Conservation (phyloP, 2,113 vertebrate genomes). For the Vombatus ursinus region DNA sequence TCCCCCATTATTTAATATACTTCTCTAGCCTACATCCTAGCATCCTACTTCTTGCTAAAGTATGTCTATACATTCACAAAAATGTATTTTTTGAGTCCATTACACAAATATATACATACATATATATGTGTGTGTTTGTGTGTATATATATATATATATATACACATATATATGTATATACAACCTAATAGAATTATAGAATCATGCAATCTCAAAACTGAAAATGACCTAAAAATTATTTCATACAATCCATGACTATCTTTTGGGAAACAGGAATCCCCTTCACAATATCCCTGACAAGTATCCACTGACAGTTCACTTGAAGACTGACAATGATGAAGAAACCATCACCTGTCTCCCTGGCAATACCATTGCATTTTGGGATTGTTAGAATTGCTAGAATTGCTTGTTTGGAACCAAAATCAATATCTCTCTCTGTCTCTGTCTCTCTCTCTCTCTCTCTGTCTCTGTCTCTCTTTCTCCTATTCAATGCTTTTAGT, state of each 20-base stretch:
- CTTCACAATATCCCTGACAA: not conserved
- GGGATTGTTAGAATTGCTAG: not conserved
- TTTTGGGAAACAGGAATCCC: not conserved
- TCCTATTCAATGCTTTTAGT: not conserved
- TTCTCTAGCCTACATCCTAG: not conserved
- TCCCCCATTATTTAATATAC: not conserved
- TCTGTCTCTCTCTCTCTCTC: no score
- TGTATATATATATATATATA: no score
- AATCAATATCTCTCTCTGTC: not conserved
- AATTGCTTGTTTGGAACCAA: not conserved
- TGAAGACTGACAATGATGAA: not conserved
- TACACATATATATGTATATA: no score
- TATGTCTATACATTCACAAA: not conserved
- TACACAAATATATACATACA: not conserved
- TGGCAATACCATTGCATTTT: not conserved
- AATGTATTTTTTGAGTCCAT: not conserved
- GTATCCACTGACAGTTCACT: not conserved
- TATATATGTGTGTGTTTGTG: no score
- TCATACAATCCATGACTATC: not conserved
- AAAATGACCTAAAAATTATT: not conserved
- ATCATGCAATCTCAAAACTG: not conserved
- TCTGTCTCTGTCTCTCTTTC: no score
- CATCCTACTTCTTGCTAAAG: not conserved
- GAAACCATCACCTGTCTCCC: not conserved
- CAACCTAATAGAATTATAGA: not conserved